These are phyloP conservation scores for Helobdella robusta DNA, from an alignment of 2,888 invertebrate genomes.

Conservation along the genomic window DNA sequence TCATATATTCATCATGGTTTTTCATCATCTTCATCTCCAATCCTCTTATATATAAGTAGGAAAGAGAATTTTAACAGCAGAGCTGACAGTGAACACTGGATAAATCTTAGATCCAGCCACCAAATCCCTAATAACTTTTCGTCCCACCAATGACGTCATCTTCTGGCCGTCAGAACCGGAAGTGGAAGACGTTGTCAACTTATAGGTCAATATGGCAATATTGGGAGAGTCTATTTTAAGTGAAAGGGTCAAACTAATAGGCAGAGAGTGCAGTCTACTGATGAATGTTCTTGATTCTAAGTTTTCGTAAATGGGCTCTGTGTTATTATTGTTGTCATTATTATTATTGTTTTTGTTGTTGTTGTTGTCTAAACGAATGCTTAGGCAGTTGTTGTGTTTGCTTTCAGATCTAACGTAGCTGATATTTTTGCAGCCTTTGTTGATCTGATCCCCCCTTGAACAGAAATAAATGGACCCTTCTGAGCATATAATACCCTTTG, in stretches of 20 bases:
- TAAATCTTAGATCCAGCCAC: slow-evolving; percentile 34
- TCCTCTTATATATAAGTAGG: slow-evolving; percentile 39
- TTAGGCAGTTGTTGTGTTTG: not conserved
- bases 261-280: slow-evolving; percentile 35
- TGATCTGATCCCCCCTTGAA: not conserved
- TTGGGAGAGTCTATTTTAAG: slow-evolving; percentile 38
- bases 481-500: slow-evolving; percentile 41
- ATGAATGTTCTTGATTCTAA: not conserved
- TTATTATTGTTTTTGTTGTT: too few species aligned
- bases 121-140: slow-evolving; percentile 38
- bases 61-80: slow-evolving; percentile 44
- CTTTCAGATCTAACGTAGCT: not conserved
- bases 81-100: slow-evolving; percentile 46
- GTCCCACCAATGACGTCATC: slow-evolving; percentile 40
- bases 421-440: not conserved
- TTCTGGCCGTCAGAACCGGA: slow-evolving; percentile 31
- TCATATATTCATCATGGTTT: too few species aligned
- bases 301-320: not conserved
- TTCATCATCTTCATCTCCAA: too few species aligned
- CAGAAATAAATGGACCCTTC: slow-evolving; percentile 34
- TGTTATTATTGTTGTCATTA: not conserved
- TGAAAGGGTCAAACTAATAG: slow-evolving; percentile 40
- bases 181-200: slow-evolving; percentile 33
- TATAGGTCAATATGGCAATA: slow-evolving; percentile 39
- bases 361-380: not conserved